Evolutionary conservation across 2,888 invertebrate species (phyloP).

Genomic region (Cabera pusaria): DNA sequence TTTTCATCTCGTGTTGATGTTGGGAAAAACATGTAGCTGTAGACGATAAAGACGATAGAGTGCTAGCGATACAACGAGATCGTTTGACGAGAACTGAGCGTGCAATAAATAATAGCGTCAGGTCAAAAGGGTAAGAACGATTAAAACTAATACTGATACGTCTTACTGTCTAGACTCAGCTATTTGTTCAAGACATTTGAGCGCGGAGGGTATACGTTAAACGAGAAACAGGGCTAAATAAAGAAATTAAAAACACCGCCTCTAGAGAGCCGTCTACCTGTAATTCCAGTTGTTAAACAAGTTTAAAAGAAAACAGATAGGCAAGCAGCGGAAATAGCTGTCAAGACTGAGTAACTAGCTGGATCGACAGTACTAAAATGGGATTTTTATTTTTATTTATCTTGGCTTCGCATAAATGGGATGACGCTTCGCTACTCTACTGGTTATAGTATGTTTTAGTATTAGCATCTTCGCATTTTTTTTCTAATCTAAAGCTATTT

Average conservation of each 20-base stretch:
- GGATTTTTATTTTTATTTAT: constrained; percentile 3
- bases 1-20: constrained; percentile 76
- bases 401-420: too few species aligned
- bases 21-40: too few species aligned
- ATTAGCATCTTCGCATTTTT: too few species aligned
- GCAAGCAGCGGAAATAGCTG: constrained; percentile 33
- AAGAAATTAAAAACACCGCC: constrained; percentile 16
- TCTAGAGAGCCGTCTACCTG: constrained; percentile 12
- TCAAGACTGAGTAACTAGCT: constrained; percentile 26
- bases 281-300: constrained; percentile 26
- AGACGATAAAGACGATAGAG: too few species aligned
- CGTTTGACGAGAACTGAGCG: too few species aligned
- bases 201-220: too few species aligned
- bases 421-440: too few species aligned
- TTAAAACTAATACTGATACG: constrained; percentile 51
- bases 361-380: constrained; percentile 3
- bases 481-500: too few species aligned
- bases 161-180: constrained; percentile 5
- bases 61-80: too few species aligned
- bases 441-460: too few species aligned
- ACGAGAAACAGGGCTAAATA: constrained; percentile 6
- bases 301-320: constrained; percentile 36
- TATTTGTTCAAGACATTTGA: background rate
- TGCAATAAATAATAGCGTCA: constrained; percentile 57
- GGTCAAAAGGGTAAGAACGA: constrained; percentile 33